Base-by-base conservation (phyloP, 2,113 vertebrate genomes). In the Aptenodytes patagonicus region DNA sequence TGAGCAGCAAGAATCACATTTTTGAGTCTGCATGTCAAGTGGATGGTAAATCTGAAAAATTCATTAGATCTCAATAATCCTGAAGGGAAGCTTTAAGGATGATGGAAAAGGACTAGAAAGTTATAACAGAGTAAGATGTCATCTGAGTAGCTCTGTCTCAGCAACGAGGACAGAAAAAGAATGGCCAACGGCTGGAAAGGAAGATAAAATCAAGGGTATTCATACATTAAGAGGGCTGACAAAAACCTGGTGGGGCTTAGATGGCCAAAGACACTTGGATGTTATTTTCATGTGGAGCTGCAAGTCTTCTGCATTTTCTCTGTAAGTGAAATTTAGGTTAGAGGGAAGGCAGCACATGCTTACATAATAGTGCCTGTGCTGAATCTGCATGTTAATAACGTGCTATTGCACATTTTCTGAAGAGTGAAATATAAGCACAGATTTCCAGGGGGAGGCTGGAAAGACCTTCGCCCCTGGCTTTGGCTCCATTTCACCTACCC, bases 41-140 rank as follows among this genome's bases (percentile, higher is more conserved):
- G 70, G 64, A 81, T 60, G 66, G 60, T 75, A 89, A 93, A 88
- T 93, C 66, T 90, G 32, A 88, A 88, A 94, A 94, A 87, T 61
- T 87, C 26, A 47, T 87, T 71, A 79, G 44, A 84, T 71, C 31
- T 75, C 81, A 72, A 12, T 76, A 89, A 87, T 85, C 81, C 73
- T 72, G 55, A 82, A 19, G 11, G 28, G 32, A 83, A 83, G 34
- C 3, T 89, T 76, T 89, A 86, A 54, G 44, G 57, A 42, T 51
- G n/a, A 62, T 68, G 55, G 19, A 78, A 89, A 91, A 89, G 17
- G 47, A 34, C 26, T 22, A 47, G 49, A 31, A 91, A 47, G 16
- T 9, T 90, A 40, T 61, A 84, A 31, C 28, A 89, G 64, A 61
- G 18, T 22, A 29, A 79, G 6, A 13, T 46, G 12, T 76, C 7